Evolutionary conservation across 2,888 invertebrate genomes (phyloP), one percentile per base, ranked within the genome.

Genomic region (Venustoraphidia nigricollis): DNA sequence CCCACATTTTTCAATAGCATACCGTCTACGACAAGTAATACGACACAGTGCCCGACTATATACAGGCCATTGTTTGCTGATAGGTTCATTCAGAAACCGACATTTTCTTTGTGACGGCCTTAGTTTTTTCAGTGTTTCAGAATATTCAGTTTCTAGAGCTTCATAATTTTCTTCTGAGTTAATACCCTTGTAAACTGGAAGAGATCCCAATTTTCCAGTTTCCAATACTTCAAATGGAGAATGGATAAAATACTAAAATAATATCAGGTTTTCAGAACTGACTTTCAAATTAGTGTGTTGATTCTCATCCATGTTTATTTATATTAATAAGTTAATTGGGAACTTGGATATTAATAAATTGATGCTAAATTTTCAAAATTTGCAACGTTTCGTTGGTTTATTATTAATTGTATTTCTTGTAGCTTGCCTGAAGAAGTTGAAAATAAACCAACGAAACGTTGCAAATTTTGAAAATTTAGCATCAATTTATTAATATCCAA

Each of bases 31-130:
- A 55, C 79, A 81, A 1, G 69, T 58, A 47, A 75, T 65, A 1
- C 73, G 68, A 53, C 80, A 80, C 1, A 73, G 66, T 48, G 72
- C 72, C 0, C 69, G 71, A 55, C 76, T 77, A 59, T 76, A 78
- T 1, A 73, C 70, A 60, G 73, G 64, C 2, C 65, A 55, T 2
- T 66, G 60, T 0, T 49, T 47, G 0, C 52, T 54, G 2, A 60
- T 40, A 0, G 74, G 70, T 56, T 77, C 77, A 50, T 75, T 68
- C 35, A 68, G 68, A 54, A 73, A 77, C n/a, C 72, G 60, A 50
- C 78, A 78, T 0, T 68, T 65, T 11, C 77, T 60, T 37, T 76
- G 67, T 6, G 59, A 54, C 0, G 74, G 69, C 1, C 60, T 54
- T 35, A 77, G 59, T 1, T 63, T 64, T 40, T 67, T 59, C 8